Conservation (phyloP, 2,797 vertebrate genomes). For the Parauchenoglanis ngamensis region DNA sequence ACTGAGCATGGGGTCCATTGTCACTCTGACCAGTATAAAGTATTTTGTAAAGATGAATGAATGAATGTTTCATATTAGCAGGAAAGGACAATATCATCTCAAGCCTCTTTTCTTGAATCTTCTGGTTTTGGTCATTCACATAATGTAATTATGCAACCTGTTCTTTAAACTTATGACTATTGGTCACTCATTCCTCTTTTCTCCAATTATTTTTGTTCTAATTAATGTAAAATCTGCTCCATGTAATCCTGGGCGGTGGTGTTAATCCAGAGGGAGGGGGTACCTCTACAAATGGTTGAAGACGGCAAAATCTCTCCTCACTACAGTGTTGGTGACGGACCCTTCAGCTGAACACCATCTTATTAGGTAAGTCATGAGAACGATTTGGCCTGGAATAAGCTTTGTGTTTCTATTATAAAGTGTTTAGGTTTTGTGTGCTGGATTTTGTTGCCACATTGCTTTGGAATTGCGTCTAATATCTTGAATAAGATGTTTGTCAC, state of each 20-base stretch:
- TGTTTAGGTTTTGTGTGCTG: conserved; percentile 1
- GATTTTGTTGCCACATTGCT: neutral
- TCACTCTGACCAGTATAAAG: neutral
- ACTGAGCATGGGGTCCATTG: neutral
- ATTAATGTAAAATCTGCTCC: conserved; percentile 75
- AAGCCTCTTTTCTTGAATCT: neutral
- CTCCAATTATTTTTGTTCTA: conserved; percentile 68
- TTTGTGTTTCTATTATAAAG: neutral
- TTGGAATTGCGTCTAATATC: neutral
- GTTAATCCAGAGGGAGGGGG: conserved; percentile 79
- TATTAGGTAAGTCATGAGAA: conserved; percentile 63
- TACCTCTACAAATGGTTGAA: conserved; percentile 78
- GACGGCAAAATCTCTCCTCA: conserved; percentile 59
- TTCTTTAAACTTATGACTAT: conserved; percentile 1
- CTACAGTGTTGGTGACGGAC: conserved; percentile 54
- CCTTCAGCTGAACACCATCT: conserved; percentile 44
- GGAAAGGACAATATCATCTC: neutral
- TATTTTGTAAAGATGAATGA: neutral
- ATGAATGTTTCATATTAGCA: neutral
- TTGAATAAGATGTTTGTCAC: neutral
- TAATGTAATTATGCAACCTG: conserved; percentile 51
- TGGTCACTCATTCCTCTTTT: conserved; percentile 46
- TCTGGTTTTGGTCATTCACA: conserved; percentile 25
- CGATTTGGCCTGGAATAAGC: conserved; percentile 4
- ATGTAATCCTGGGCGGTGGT: conserved; percentile 86